Evolutionary conservation across 2,113 vertebrate genomes (phyloP), one percentile per base, ranked within the genome.

Genomic region (Ploceus nigricollis): DNA sequence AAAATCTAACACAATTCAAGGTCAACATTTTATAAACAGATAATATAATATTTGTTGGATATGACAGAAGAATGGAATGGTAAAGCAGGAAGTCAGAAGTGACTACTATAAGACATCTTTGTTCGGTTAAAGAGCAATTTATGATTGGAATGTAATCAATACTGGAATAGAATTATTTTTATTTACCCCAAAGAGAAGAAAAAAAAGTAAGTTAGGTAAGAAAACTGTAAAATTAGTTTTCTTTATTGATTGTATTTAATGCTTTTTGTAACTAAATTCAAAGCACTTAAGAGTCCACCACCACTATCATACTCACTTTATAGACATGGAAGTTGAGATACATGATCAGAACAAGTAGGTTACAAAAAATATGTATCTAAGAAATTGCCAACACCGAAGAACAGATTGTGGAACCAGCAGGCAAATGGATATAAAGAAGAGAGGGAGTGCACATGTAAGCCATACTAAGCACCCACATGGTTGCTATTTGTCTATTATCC

Each of bases 361-460:
- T 93, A 84, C 33, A 75, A 83, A 88, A 87, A 87, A 61, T 16
- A 66, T 30, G 12, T 63, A 77, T 70, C 72, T 44, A 81, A 94
- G 75, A 91, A 91, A 89, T 82, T 83, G 56, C 20, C 61, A 83
- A 53, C 44, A 48, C 60, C 48, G 68, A 93, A 89, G 80, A 95
- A 84, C 88, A 95, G 90, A 89, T 68, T 93, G 86, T 54, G 65
- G 87, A 93, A 89, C 31, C 76, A 78, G 82, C 78, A 96, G 82
- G 80, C 60, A 92, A 96, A 93, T 35, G 61, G 90, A 81, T 75
- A 56, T 39, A 75, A 87, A 89, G 80, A 73, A 80, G 18, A 79
- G 61, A 79, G 42, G 45, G 2, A 70, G 53, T 23, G 31, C 72
- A 81, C 56, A 68, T 40, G 25, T 30, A 86, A 86, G 42, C 75